These are phyloP conservation scores for Apamea crenata DNA, from an alignment of 2,888 invertebrate genomes.

Conservation along the genomic window DNA sequence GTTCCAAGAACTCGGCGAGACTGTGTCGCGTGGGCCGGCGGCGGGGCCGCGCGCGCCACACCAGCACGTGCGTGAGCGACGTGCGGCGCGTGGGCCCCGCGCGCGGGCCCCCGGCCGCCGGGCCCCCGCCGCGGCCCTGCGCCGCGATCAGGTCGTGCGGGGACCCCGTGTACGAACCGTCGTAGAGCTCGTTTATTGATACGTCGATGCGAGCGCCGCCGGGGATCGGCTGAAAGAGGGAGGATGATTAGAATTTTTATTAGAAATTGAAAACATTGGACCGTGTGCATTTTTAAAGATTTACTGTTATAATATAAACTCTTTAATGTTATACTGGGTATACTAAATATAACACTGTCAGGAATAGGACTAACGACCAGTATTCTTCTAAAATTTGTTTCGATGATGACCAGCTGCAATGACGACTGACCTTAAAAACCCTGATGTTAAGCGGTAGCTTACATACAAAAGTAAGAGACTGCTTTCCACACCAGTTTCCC, in stretches of 20 bases:
- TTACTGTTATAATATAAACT: neutral
- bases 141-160: constrained; percentile 96
- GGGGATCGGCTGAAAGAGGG: constrained; percentile 90
- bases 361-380: neutral
- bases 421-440: too few species aligned
- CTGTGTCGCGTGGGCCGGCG: constrained; percentile 92
- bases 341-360: neutral
- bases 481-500: neutral
- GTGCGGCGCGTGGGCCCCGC: constrained; percentile 95
- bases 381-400: neutral
- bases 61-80: constrained; percentile 94
- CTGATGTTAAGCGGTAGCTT: neutral
- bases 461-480: too few species aligned
- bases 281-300: neutral
- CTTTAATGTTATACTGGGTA: neutral
- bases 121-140: constrained; percentile 91
- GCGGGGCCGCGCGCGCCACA: constrained; percentile 94
- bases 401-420: neutral
- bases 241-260: neutral
- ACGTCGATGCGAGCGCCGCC: constrained; percentile 97
- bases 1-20: constrained; percentile 96
- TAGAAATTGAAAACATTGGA: neutral
- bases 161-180: constrained; percentile 98
- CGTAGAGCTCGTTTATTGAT: constrained; percentile 98
- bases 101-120: constrained; percentile 91